A percentile compares a stretch with the other conserved stretches of the same genome.
These are phyloP conservation scores for Catocala fraxini DNA, from an alignment of 2,888 invertebrate genomes.

Conservation along the genomic window DNA sequence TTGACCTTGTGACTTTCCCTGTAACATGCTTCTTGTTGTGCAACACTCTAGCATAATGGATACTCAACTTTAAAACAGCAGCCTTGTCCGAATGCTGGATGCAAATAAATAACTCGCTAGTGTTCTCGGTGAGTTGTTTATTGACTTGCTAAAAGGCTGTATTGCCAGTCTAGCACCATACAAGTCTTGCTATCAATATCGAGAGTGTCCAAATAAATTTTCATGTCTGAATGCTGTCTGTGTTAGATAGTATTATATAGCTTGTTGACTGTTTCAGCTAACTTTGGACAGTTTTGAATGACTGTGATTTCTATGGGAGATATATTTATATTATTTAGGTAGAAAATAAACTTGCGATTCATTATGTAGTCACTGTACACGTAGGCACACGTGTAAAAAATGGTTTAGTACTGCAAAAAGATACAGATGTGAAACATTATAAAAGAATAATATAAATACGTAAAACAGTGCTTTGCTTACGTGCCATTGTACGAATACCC, in stretches of 20 bases:
- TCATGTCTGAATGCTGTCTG: slow-evolving; percentile 12
- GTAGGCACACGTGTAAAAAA: too few relatives aligned
- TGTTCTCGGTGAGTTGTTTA: slow-evolving; percentile 48
- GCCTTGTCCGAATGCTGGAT: slow-evolving; percentile 27
- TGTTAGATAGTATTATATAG: slow-evolving; percentile 1
- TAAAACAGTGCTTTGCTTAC: too few relatives aligned
- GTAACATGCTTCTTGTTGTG: neutral
- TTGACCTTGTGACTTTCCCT: neutral
- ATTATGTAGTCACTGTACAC: too few relatives aligned
- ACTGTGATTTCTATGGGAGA: too few relatives aligned
- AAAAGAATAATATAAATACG: too few relatives aligned
- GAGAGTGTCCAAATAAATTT: slow-evolving; percentile 43
- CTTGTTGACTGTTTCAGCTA: neutral
- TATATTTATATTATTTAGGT: too few relatives aligned
- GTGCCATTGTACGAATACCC: too few relatives aligned
- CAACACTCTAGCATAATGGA: neutral
- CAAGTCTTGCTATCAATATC: slow-evolving; percentile 43
- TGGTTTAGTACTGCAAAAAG: too few relatives aligned
- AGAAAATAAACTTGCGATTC: too few relatives aligned
- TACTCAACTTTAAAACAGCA: slow-evolving; percentile 26
- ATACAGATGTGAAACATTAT: too few relatives aligned
- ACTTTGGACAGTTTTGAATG: neutral
- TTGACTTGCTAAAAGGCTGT: slow-evolving; percentile 49
- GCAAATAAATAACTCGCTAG: slow-evolving; percentile 48
- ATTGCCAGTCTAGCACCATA: slow-evolving; percentile 33